Base-by-base conservation (phyloP, 1,140 invertebrate species). In the Melitaea cinxia region DNA sequence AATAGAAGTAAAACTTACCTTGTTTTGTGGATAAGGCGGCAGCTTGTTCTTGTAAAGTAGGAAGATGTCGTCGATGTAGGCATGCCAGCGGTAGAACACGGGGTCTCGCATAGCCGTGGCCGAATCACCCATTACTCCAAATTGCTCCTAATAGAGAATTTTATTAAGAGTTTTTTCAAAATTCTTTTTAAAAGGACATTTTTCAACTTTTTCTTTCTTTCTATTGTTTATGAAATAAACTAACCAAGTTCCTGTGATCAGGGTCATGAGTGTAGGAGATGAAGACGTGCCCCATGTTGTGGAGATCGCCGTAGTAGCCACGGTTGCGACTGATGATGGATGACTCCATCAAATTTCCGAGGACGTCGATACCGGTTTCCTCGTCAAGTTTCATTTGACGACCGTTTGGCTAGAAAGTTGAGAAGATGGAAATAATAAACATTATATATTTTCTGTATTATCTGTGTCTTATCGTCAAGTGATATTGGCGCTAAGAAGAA, bases 71-170 rank as follows among this genome's bases (percentile, higher is more conserved):
- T 97, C 95, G 17, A 97, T 92, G 72, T 94, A 95, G 2, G 94
- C 94, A 73, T 97, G 96, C 95, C 94, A 97, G 78, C 95, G 93
- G 84, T 97, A 97, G 89, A 97, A 97, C 6, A 96, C 88, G 0
- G 96, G 96, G 86, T 97, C 96, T 10, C 96, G 92, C 95, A 90
- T 90, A 0, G 94, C 92, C 0, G 94, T 95, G 1, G 93, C 92
- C 0, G 93, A 92, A 75, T 95, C 94, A 1, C 92, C 94, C 93
- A 95, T 95, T 0, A 94, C 93, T 10, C 94, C 91, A 62, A 93
- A 93, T 59, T 91, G 88, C 81, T 94, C 94, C 92, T 93, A 57
- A 39, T 61, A 28, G 30, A 28, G 26, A 1, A 33, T 33, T 10
- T 6, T n/a, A n/a, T n/a, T n/a, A n/a, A n/a, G n/a, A n/a, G n/a